Conservation (phyloP, 35 echinoderm and acorn worm genomes). For the Apostichopus californicus region DNA sequence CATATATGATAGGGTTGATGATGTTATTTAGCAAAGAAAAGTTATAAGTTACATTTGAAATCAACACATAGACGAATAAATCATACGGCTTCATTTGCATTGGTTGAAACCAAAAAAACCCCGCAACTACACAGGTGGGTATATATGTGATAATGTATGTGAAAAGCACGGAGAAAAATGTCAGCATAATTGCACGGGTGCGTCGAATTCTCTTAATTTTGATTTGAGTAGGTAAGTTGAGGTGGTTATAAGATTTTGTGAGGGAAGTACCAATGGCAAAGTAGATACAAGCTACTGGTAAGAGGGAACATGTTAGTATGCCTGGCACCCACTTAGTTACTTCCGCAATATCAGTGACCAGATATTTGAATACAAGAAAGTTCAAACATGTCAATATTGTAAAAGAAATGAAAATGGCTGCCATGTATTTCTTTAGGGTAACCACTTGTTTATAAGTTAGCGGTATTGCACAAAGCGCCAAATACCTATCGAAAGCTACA, state of each 20-base stretch:
- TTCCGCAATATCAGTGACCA: neutral
- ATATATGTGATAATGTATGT: neutral
- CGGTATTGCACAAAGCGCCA: slow-evolving; percentile 6
- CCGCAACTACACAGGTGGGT: neutral
- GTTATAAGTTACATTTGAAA: neutral
- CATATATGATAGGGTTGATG: neutral
- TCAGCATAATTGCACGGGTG: neutral
- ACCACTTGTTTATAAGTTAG: slow-evolving; percentile 15
- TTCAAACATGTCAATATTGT: neutral
- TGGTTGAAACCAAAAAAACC: neutral
- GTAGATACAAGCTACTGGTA: neutral
- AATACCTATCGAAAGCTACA: neutral
- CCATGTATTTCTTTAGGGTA: neutral
- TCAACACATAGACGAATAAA: neutral
- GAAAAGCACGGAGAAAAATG: neutral
- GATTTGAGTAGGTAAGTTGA: neutral
- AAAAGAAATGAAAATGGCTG: neutral
- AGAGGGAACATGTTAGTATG: neutral
- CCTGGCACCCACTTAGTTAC: neutral
- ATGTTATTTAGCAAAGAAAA: neutral
- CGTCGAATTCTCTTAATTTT: neutral
- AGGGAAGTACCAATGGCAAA: neutral
- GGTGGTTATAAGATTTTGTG: neutral
- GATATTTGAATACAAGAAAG: neutral
- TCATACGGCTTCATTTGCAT: neutral